These are phyloP conservation scores for Papilio xuthus DNA, from an alignment of 1,140 invertebrate species.

Conservation along the genomic window DNA sequence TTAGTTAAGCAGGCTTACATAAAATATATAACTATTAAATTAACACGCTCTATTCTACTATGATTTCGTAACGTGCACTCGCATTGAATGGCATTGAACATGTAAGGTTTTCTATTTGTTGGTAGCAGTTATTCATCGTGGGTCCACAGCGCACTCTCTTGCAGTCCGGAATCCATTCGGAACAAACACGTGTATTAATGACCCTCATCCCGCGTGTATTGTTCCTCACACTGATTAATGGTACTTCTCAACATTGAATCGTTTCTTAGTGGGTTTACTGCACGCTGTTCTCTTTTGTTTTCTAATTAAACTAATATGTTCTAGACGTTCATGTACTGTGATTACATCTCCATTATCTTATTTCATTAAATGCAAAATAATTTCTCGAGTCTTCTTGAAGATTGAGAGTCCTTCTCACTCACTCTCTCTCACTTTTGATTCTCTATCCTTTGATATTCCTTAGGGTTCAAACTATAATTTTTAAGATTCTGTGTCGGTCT, in stretches of 20 bases:
- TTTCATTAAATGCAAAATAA: neutral
- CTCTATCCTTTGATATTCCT: neutral
- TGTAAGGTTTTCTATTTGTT: neutral
- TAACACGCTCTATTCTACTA: neutral
- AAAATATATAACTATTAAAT: neutral
- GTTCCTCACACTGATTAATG: constrained; percentile 8
- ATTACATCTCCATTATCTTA: neutral
- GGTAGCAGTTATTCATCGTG: neutral
- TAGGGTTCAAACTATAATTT: neutral
- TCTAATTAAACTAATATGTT: neutral
- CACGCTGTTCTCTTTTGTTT: neutral
- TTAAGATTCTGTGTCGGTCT: no score
- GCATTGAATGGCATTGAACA: neutral
- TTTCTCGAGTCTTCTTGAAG: neutral
- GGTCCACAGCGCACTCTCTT: constrained; percentile 2
- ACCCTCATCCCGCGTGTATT: constrained; percentile 8
- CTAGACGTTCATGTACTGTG: neutral
- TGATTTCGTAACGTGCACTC: neutral
- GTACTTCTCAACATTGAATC: neutral
- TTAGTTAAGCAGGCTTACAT: neutral
- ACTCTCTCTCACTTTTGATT: no score
- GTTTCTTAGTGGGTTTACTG: constrained; percentile 12
- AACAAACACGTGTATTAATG: constrained; percentile 21
- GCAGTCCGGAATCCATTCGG: constrained; percentile 15
- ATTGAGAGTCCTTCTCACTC: neutral